phyloP scores from a whole-genome alignment of 2,888 invertebrate species.

The Ectropis crepuscularia region DNA sequence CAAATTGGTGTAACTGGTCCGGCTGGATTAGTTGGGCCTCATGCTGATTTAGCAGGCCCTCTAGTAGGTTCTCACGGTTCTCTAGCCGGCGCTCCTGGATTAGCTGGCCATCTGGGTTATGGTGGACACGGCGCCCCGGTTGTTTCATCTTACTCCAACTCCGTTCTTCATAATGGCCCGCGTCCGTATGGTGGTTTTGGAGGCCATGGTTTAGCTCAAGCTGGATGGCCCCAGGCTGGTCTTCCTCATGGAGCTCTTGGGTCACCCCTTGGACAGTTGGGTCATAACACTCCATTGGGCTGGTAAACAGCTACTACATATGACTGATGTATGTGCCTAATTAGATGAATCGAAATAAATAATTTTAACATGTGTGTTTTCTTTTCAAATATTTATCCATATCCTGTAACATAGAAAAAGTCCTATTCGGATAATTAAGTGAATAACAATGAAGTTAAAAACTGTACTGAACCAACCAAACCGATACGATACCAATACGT shows the following conservation, averaged over 20 bases:
- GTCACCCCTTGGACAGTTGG: conserved; percentile 34
- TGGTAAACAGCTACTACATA: conserved; percentile 39
- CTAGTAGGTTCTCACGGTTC: conserved; percentile 32
- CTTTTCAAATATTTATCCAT: background rate
- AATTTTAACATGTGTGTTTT: conserved; percentile 5
- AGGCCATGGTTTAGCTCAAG: conserved; percentile 29
- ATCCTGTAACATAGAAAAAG: no score
- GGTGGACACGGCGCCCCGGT: conserved; percentile 32
- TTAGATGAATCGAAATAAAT: conserved; percentile 22
- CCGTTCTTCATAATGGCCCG: conserved; percentile 41
- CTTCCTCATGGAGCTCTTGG: conserved; percentile 29
- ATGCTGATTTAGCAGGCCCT: conserved; percentile 28
- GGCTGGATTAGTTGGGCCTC: conserved; percentile 31
- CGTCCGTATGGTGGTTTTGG: conserved; percentile 36
- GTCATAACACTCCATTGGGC: conserved; percentile 33
- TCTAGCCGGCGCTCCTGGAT: conserved; percentile 27
- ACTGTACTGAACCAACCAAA: no score
- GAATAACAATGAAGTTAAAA: no score
- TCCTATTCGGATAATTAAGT: no score
- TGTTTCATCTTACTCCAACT: conserved; percentile 42
- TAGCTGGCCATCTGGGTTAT: conserved; percentile 24
- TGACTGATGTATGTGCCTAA: conserved; percentile 34
- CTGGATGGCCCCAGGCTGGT: conserved; percentile 35
- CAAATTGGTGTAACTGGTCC: conserved; percentile 25
- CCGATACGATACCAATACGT: no score